These are phyloP conservation scores for Pectinophora gossypiella DNA, from an alignment of 1,140 invertebrate species.

Conservation along the genomic window DNA sequence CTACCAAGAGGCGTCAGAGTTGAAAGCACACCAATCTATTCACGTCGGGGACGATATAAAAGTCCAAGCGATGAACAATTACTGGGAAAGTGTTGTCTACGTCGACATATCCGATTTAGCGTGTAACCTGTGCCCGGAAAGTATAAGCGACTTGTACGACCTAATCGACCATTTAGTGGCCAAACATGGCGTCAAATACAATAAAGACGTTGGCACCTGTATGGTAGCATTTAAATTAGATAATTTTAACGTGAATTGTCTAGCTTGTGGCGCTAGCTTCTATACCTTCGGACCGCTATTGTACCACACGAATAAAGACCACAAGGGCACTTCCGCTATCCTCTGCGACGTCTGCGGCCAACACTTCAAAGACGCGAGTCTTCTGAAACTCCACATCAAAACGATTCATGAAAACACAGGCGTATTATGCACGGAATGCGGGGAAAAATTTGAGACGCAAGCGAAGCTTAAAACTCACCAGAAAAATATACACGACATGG, in stretches of 20 bases:
- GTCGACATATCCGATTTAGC: conserved; percentile 52
- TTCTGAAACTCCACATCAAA: conserved; percentile 48
- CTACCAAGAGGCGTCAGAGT: conserved; percentile 49
- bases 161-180: conserved; percentile 53
- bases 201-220: conserved; percentile 54
- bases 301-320: conserved; percentile 61
- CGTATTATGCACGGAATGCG: conserved; percentile 49
- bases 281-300: conserved; percentile 56
- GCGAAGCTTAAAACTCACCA: conserved; percentile 56
- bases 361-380: conserved; percentile 48
- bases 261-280: conserved; percentile 48
- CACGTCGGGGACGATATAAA: conserved; percentile 48
- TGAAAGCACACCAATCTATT: conserved; percentile 43
- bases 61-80: conserved; percentile 52
- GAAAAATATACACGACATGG: conserved; percentile 52
- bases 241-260: conserved; percentile 43
- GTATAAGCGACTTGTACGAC: conserved; percentile 42
- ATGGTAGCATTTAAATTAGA: conserved; percentile 58
- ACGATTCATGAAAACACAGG: conserved; percentile 48
- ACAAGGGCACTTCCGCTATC: conserved; percentile 54
- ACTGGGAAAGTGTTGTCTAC: conserved; percentile 58
- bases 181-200: conserved; percentile 42
- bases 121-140: conserved; percentile 48
- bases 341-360: conserved; percentile 60
- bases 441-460: conserved; percentile 50